phyloP scores from a whole-genome alignment of 2,888 invertebrate species.

The Bugula neritina region DNA sequence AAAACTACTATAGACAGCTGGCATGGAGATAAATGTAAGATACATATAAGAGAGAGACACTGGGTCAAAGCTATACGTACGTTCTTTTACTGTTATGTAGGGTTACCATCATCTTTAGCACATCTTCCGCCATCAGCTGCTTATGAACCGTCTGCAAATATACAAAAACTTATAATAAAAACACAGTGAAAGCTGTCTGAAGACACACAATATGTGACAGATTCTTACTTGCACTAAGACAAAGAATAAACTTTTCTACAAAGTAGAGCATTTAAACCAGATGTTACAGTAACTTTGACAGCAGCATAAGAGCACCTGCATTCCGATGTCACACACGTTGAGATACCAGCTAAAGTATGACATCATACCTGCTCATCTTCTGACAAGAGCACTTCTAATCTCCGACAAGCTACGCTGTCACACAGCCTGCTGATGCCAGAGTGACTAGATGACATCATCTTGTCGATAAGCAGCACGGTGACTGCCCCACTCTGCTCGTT shows the following conservation, averaged over 20 bases:
- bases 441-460: conserved; percentile 65
- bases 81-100: neutral
- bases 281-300: too few relatives aligned
- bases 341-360: too few relatives aligned
- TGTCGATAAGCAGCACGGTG: conserved; percentile 61
- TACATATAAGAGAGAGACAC: neutral
- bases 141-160: conserved; percentile 56
- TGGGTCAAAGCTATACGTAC: conserved; percentile 15
- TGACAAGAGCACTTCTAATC: conserved; percentile 66
- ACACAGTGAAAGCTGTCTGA: too few relatives aligned
- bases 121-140: conserved; percentile 66
- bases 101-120: conserved; percentile 60
- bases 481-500: conserved; percentile 69
- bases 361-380: conserved; percentile 55
- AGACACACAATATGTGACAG: too few relatives aligned
- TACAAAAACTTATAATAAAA: neutral
- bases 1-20: too few relatives aligned
- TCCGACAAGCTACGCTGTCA: conserved; percentile 65
- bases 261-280: too few relatives aligned
- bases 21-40: neutral
- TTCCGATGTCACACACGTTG: too few relatives aligned
- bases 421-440: conserved; percentile 65
- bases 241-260: too few relatives aligned
- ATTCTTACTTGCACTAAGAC: too few relatives aligned
- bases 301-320: too few relatives aligned